phyloP scores from a whole-genome alignment of 2,888 invertebrate species.

The Syrphus vitripennis region DNA sequence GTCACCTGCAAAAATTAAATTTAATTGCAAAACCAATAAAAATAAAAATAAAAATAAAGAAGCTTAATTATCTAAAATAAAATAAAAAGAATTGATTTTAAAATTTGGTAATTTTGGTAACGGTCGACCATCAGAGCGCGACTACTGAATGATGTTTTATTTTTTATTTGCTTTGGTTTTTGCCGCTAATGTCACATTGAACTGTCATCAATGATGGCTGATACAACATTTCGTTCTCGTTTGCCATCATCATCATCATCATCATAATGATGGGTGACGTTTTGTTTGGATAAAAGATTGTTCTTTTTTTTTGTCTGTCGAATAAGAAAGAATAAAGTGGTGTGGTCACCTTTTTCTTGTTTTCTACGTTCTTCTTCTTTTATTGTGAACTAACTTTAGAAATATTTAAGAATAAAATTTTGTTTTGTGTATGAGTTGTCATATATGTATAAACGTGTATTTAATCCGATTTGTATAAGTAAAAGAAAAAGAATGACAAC shows the following conservation, averaged over 20 bases:
- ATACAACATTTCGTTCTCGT: slow-evolving; percentile 1
- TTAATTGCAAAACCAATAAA: slow-evolving; percentile 63
- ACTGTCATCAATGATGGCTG: slow-evolving; percentile 39
- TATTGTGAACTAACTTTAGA: not conserved
- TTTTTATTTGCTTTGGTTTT: slow-evolving; percentile 29
- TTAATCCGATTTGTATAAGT: slow-evolving; percentile 57
- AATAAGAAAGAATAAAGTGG: slow-evolving; percentile 24
- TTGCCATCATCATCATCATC: slow-evolving; percentile 9
- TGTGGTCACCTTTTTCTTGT: slow-evolving; percentile 7
- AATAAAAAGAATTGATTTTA: slow-evolving; percentile 40
- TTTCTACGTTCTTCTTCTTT: not conserved
- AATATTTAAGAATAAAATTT: slow-evolving; percentile 23
- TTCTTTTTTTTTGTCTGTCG: not conserved
- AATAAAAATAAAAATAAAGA: slow-evolving; percentile 65
- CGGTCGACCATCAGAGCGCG: slow-evolving; percentile 30
- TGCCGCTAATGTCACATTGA: slow-evolving; percentile 9
- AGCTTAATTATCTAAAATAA: slow-evolving; percentile 65
- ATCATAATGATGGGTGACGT: slow-evolving; percentile 16
- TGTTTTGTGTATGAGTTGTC: slow-evolving; percentile 10
- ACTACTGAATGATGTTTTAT: slow-evolving; percentile 59
- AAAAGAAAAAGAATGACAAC: slow-evolving; percentile 37
- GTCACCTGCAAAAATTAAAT: slow-evolving; percentile 55
- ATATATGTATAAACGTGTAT: too few species aligned
- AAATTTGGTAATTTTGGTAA: slow-evolving; percentile 41
- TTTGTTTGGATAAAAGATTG: slow-evolving; percentile 19